These are phyloP conservation scores for Cyprinodon diabolis DNA, from an alignment of 2,797 vertebrate genomes.

Conservation along the genomic window DNA sequence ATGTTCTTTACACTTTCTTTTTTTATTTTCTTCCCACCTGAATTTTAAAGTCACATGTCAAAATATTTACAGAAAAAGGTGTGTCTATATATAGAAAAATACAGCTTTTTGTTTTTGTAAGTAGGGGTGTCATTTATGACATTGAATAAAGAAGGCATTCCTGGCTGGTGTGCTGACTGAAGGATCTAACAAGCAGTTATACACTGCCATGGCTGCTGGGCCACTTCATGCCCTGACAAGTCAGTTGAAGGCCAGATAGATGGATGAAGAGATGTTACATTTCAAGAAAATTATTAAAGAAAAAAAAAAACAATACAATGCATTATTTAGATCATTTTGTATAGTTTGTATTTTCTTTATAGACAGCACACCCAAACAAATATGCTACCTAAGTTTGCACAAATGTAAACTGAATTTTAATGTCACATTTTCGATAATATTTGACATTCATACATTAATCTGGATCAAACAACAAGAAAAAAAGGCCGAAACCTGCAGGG, in stretches of 20 bases:
- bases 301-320: too few relatives aligned
- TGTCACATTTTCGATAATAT: not conserved
- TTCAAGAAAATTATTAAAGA: too few relatives aligned
- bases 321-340: too few relatives aligned
- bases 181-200: not conserved
- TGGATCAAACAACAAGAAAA: not conserved
- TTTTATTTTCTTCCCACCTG: slow-evolving; percentile 9
- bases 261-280: too few relatives aligned
- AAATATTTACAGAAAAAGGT: slow-evolving; percentile 14
- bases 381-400: too few relatives aligned
- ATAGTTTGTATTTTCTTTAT: too few relatives aligned
- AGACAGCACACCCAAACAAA: too few relatives aligned
- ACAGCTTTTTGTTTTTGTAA: not conserved
- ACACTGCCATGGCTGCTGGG: not conserved
- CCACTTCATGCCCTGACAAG: slow-evolving; percentile 2
- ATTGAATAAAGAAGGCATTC: slow-evolving; percentile 1
- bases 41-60: slow-evolving; percentile 25
- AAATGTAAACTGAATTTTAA: not conserved
- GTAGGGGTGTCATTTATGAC: slow-evolving; percentile 3
- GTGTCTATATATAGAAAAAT: not conserved
- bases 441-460: not conserved
- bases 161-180: not conserved
- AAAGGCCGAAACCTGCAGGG: slow-evolving; percentile 5
- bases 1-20: not conserved
- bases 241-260: not conserved